Base-by-base conservation (phyloP, 2,113 vertebrate species). In the Pungitius pungitius region DNA sequence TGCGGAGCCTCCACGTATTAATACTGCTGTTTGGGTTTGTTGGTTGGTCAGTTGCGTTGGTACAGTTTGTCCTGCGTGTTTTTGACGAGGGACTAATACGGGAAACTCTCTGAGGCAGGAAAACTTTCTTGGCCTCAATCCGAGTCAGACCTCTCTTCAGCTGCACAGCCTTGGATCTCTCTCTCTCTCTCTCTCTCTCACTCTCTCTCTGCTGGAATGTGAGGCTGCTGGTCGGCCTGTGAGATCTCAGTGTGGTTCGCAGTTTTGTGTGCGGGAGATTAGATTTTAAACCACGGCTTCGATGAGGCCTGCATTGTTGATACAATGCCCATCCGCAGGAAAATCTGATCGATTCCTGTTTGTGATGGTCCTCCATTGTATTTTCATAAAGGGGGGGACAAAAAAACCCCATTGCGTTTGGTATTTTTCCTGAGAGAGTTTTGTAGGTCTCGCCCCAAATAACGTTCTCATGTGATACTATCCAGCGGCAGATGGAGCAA, bases 161-260 rank as follows among this genome's bases (percentile, higher is more conserved):
- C 7, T 35, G 33, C 33, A 35, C 33, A 35, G 33, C 33, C 33
- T 3, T 35, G 33, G 33, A 33, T 58, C 56, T 42, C 49, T n/a
- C n/a, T 56, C 58, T 73, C 55, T 22, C 56, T 20, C 64, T 43
- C 51, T 64, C 54, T 56, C 47, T 20, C 51, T 69, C 35, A 61
- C 30, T 55, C 40, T 77, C 42, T 81, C 62, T 76, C 68, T 68
- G 62, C 70, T 87, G 91, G 91, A 92, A 92, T 92, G 90, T 72
- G 77, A 80, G 66, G n/a, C 67, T 76, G 51, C 49, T n/a, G 18
- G 72, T 87, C 73, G 72, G 81, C 22, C 55, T 78, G 61, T 69
- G 69, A 2, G 30, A 80, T 61, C 69, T 67, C 26, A 77, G 9
- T 61, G 30, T 5, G 45, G 3, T 35, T 35, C 33, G 7, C 33